Conservation (phyloP, 2,113 vertebrate species). For the Plecturocebus donacophilus region DNA sequence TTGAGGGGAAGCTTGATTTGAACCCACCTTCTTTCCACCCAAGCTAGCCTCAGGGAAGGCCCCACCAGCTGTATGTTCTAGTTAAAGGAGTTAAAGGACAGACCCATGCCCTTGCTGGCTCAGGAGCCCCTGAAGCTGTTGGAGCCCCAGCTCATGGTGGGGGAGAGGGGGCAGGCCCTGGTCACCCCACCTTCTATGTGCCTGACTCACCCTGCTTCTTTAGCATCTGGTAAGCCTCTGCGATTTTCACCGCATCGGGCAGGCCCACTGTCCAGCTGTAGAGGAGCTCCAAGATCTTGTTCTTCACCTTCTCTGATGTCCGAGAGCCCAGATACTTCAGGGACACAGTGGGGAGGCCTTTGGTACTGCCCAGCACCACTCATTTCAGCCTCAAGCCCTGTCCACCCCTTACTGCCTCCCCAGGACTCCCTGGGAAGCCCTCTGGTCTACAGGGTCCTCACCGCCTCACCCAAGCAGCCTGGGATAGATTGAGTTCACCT, state of each 20-base stretch:
- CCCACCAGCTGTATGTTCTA: background rate
- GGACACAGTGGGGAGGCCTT: background rate
- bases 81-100: background rate
- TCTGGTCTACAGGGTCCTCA: background rate
- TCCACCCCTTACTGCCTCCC: background rate
- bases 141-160: background rate
- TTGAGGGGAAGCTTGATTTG: background rate
- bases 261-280: constrained; percentile 94
- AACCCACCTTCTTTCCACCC: background rate
- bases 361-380: background rate
- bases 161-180: accelerated
- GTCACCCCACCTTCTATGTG: accelerated
- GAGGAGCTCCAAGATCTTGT: constrained; percentile 95
- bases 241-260: constrained; percentile 94
- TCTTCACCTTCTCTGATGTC: constrained; percentile 95
- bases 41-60: background rate
- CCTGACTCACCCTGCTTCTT: constrained; percentile 96
- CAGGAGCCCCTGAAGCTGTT: background rate
- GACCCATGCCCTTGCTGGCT: background rate
- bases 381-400: background rate
- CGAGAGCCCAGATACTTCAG: constrained; percentile 94
- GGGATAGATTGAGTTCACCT: background rate
- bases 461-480: background rate
- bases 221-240: constrained; percentile 98
- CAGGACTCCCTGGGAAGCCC: background rate